Evolutionary conservation across 2,888 invertebrate genomes (phyloP).

Genomic region (Epinotia nisella): DNA sequence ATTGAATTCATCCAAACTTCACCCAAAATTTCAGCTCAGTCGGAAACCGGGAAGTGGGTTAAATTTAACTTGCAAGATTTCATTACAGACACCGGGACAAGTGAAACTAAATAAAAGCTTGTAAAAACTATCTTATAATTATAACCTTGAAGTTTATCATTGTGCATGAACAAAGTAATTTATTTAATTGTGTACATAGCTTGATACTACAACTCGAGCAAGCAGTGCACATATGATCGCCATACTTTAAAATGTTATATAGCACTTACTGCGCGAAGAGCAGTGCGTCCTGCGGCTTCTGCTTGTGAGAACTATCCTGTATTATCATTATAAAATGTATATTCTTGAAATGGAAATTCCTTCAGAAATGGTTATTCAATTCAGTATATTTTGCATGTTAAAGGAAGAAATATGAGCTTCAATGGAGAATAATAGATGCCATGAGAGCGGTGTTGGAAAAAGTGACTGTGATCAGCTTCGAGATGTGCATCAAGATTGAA

Average conservation of each 20-base stretch:
- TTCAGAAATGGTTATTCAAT: not conserved
- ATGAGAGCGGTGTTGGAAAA: conserved; percentile 78
- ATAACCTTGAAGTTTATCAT: too few species aligned
- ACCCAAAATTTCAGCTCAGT: too few species aligned
- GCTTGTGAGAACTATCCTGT: not conserved
- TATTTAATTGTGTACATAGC: not conserved
- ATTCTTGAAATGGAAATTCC: too few species aligned
- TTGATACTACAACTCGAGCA: not conserved
- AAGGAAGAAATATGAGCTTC: conserved; percentile 76
- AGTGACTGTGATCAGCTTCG: conserved; percentile 74
- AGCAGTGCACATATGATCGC: not conserved
- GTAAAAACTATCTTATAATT: too few species aligned
- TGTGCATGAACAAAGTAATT: too few species aligned
- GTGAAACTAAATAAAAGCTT: too few species aligned
- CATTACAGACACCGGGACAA: too few species aligned
- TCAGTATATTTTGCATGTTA: conserved; percentile 45
- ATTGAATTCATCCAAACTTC: too few species aligned
- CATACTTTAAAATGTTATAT: not conserved
- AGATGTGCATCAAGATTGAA: conserved; percentile 84
- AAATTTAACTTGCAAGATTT: too few species aligned
- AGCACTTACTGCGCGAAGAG: not conserved
- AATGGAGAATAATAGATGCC: conserved; percentile 78
- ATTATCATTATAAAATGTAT: not conserved
- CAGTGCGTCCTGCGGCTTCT: not conserved
- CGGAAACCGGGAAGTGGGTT: too few species aligned